Conservation (phyloP, 2,113 vertebrate genomes). For the Tretioscincus oriximinensis region DNA sequence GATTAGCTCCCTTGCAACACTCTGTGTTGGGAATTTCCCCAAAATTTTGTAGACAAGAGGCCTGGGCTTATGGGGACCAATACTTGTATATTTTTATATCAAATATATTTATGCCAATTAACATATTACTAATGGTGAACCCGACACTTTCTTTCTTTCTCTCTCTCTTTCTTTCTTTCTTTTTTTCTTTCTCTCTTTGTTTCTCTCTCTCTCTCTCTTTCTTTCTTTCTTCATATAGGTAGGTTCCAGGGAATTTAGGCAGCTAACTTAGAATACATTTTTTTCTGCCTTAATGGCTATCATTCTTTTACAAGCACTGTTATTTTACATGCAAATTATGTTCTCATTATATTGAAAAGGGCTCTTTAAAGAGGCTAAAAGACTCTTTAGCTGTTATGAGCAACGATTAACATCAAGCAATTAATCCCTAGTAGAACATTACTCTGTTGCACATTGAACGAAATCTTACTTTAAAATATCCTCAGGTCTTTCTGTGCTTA, state of each 20-base stretch:
- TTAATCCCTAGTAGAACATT: not conserved
- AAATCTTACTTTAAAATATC: not conserved
- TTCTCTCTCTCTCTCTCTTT: too few species aligned
- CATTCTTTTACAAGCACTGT: not conserved
- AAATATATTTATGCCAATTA: too few species aligned
- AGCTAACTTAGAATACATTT: not conserved
- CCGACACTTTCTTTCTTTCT: too few species aligned
- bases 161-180: too few species aligned
- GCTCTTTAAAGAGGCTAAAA: slow-evolving; percentile 5
- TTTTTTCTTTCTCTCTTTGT: too few species aligned
- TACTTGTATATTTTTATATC: too few species aligned
- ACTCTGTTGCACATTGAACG: not conserved
- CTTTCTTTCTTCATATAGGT: not conserved
- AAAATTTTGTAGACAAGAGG: too few species aligned
- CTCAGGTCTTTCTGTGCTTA: not conserved
- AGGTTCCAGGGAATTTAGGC: not conserved
- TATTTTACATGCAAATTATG: slow-evolving; percentile 9
- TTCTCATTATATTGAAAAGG: not conserved
- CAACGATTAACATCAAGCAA: not conserved
- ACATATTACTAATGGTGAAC: too few species aligned
- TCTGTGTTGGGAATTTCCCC: too few species aligned
- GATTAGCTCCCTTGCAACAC: too few species aligned
- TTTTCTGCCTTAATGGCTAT: not conserved
- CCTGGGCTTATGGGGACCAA: too few species aligned
- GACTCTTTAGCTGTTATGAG: not conserved